These are phyloP conservation scores for Dexiosoma caninum DNA, from an alignment of 2,888 invertebrate genomes.

Conservation along the genomic window DNA sequence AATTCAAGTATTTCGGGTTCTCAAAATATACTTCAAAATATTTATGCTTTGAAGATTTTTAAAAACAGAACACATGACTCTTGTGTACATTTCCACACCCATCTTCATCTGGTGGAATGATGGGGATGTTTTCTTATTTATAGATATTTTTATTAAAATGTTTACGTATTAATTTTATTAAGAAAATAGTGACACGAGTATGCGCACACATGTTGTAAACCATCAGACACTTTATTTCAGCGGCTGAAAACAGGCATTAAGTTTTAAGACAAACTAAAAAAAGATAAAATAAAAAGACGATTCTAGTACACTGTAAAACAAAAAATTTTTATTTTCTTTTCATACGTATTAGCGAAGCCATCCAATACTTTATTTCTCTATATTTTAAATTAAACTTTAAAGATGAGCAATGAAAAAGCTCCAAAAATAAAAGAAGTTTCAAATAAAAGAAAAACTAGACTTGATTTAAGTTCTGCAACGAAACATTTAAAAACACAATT, in stretches of 20 bases:
- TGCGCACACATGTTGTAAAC: conserved; percentile 47
- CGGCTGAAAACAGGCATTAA: background rate
- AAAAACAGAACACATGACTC: background rate
- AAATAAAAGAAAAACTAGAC: no score
- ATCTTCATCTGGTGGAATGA: conserved; percentile 16
- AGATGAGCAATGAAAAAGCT: no score
- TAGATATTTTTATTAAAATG: background rate
- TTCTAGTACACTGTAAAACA: no score
- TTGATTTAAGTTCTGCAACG: no score
- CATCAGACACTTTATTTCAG: background rate
- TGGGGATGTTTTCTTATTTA: background rate
- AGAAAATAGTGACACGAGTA: conserved; percentile 18
- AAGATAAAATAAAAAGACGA: no score
- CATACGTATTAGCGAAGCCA: no score
- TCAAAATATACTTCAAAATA: conserved; percentile 10
- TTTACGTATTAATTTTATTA: conserved; percentile 1
- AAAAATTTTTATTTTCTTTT: no score
- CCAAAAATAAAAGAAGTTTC: no score
- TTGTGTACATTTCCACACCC: background rate
- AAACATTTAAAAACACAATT: no score
- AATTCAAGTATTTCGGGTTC: no score
- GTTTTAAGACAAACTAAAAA: background rate
- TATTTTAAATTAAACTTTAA: no score
- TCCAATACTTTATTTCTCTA: no score
- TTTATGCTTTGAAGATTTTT: background rate